Evolutionary conservation across 2,797 vertebrate species (phyloP), one percentile per base, ranked within the genome.

Genomic region (Mionectes olivaceus): DNA sequence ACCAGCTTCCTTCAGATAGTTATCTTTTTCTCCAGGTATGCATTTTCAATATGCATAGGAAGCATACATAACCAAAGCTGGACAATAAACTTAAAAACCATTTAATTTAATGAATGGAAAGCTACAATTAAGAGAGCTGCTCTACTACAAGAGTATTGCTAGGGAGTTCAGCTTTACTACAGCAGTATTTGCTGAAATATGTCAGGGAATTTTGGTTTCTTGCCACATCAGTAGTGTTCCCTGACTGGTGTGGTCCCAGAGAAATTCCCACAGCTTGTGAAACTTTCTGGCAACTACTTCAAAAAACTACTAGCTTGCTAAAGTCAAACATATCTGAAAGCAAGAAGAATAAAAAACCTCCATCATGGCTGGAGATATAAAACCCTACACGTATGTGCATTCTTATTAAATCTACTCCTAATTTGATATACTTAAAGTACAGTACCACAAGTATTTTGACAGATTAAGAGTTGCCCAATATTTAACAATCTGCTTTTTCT

Each of bases 241-340:
- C 59, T 37, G 69, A 71, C 53, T 69, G 22, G 57, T 37, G 8
- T 5, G 0, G 33, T 76, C 59, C 33, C 24, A 76, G 37, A 80
- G 65, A 92, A 69, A 85, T 60, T 76, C 85, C 47, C 46, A 77
- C 30, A 13, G 33, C 27, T 82, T 89, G 46, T 17, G 27, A 87
- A 80, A 87, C 53, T 64, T 83, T 44, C 68, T 94, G 71, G 67
- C 18, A 94, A 49, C 17, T 68, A 70, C 64, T 87, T 90, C 71
- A 93, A 92, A 91, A 61, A 81, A 84, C n/a, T 73, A 74, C 24
- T 39, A 14, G 17, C 30, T 47, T 87, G 67, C 33, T 84, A 3
- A 91, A 90, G 49, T 70, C 43, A 25, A 83, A 79, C 30, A 80
- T 89, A 95, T 83, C 24, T 41, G 22, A 79, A 92, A 87, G 52